Evolutionary conservation across 1,140 invertebrate genomes (phyloP).

Genomic region (Paraescarpia echinospica): DNA sequence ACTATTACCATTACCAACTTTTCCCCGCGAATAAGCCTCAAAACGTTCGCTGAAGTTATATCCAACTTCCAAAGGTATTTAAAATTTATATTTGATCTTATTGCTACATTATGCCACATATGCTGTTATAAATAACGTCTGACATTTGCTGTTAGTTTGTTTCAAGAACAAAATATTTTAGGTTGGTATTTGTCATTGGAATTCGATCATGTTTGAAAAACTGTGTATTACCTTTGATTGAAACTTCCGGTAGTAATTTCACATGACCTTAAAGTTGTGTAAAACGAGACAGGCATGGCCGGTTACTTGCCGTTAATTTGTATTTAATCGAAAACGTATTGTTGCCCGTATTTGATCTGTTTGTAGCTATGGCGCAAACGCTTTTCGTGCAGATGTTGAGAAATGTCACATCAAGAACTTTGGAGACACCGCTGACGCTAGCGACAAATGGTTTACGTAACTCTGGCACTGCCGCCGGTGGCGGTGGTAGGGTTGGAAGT

Average conservation of each 20-base stretch:
- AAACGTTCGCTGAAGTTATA: not conserved
- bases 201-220: not conserved
- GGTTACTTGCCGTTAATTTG: not conserved
- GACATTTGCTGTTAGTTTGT: not conserved
- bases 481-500: not conserved
- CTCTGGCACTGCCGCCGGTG: not conserved
- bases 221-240: not conserved
- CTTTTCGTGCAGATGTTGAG: not conserved
- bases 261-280: constrained; percentile 5
- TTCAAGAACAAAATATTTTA: not conserved
- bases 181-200: not conserved
- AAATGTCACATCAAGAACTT: constrained; percentile 6
- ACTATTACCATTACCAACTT: not conserved
- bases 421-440: not conserved
- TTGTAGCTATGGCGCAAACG: not conserved
- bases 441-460: not conserved
- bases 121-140: not conserved
- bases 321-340: not conserved
- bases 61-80: no score
- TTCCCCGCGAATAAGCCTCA: not conserved
- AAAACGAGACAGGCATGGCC: not conserved
- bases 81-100: not conserved
- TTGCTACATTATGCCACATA: not conserved
- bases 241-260: not conserved
- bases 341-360: not conserved